Base-by-base conservation (phyloP, 2,113 vertebrate species). In the Cavia aperea region DNA sequence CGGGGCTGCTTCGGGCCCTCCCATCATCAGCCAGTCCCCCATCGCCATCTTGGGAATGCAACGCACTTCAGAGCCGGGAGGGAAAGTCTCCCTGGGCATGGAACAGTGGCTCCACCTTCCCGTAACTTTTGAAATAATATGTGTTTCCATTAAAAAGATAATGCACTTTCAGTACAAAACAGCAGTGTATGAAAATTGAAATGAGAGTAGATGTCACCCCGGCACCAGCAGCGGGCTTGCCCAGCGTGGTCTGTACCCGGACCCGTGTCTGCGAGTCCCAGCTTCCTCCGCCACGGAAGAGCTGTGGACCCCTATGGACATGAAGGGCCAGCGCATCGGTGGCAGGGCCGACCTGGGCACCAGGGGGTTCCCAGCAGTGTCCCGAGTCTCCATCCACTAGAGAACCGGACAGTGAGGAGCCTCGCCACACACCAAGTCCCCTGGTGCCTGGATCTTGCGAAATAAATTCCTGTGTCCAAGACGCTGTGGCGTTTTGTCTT, bases 231-330 rank as follows among this genome's bases (percentile, higher is more conserved):
- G 16, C 49, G 7, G 9, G 31, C 49, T 19, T 18, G 10, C 16
- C 49, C 7, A 2, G 49, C 19, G 8, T 0, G 31, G 49, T 33
- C 29, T 54, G 49, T 9, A 11, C 31, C 51, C 4, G 4, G 29
- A 79, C 49, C 16, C 16, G 1, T 19, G 77, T 21, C 5, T 23
- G 23, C 49, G 43, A 1, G 1, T 8, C 77, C 31, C 33, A 6
- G 51, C 56, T n/a, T 43, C 79, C 79, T 60, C 33, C 79, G 62
- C 15, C 26, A 13, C 1, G 3, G 43, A 31, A 3, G 66, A 70
- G 7, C 7, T n/a, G 36, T 19, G 36, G 15, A 19, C 0, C 3
- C 36, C 36, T 0, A 7, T 1, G 1, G 16, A 23, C 10, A 1
- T 0, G 0, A 3, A 18, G 13, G 51, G n/a, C 46, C 16, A 1